Evolutionary conservation across 1,140 invertebrate species (phyloP), one percentile per base, ranked within the genome.

Genomic region (Drosophila equinoxialis): DNA sequence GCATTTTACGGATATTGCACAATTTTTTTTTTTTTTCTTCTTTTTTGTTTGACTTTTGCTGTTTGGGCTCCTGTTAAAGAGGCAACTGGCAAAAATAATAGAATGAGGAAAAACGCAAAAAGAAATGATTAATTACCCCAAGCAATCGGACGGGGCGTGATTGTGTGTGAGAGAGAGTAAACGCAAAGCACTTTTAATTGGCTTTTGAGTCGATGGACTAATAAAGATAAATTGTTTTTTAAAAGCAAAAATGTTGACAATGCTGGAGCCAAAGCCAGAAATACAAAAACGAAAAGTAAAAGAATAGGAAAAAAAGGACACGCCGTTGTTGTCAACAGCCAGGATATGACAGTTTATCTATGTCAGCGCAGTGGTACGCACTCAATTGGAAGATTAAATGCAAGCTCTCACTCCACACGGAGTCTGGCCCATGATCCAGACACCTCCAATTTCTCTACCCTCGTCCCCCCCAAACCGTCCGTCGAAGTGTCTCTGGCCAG

Each of bases 141-240:
- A 30, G 60, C 55, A 23, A 74, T 71, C 45, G 45, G 45, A 23
- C 45, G 45, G 81, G 54, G 73, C 73, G 74, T 71, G 82, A 81
- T 89, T 89, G 79, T 23, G 45, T 89, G 79, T 51, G 45, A 30
- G 45, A 26, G 23, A 23, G 73, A 76, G 80, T 73, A 71, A 71
- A 79, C 67, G 79, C 66, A 87, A 86, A 87, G 86, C 67, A 83
- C 77, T 77, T 89, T 89, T 89, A 89, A 89, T 89, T 89, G 84
- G 84, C 85, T 89, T 89, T 89, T 84, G 84, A 83, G 83, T 87
- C 83, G 45, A 86, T 80, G 80, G 79, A 80, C 84, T 89, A 89
- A 89, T 89, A 89, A 89, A 89, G 84, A 89, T 89, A 89, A 89
- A 89, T 89, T 89, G 84, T 89, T 89, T 89, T 89, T 89, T 89